These are phyloP conservation scores for Orcinus orca DNA, from an alignment of 2,113 vertebrate species.

Conservation along the genomic window DNA sequence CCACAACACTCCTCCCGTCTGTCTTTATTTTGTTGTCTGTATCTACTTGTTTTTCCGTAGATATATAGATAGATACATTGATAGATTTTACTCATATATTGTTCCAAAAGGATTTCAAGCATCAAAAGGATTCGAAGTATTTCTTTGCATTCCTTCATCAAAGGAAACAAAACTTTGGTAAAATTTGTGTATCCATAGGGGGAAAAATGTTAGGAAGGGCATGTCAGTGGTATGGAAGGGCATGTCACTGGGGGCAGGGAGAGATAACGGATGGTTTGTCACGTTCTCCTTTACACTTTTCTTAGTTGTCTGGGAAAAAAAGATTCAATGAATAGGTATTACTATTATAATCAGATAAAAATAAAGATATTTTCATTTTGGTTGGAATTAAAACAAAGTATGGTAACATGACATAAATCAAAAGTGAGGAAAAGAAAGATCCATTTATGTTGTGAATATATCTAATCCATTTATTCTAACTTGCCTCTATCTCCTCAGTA, in stretches of 20 bases:
- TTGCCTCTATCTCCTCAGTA: not conserved
- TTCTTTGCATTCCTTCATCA: not conserved
- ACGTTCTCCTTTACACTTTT: constrained; percentile 19
- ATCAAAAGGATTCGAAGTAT: too few relatives aligned
- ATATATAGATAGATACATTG: not conserved
- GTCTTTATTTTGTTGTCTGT: constrained; percentile 10
- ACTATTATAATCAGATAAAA: constrained; percentile 17
- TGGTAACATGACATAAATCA: not conserved
- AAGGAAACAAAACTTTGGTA: constrained; percentile 4
- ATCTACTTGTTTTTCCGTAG: constrained; percentile 24
- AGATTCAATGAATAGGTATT: not conserved
- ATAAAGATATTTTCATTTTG: constrained; percentile 9
- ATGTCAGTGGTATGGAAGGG: not conserved
- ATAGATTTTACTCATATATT: not conserved
- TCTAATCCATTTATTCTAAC: not conserved
- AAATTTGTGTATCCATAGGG: not conserved
- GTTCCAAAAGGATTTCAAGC: constrained; percentile 40
- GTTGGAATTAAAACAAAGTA: constrained; percentile 27
- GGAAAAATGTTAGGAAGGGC: not conserved
- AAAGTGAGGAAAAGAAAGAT: constrained; percentile 11
- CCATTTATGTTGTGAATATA: not conserved
- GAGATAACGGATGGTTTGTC: not conserved
- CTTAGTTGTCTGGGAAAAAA: constrained; percentile 3
- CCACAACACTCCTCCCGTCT: not conserved
- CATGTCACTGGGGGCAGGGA: not conserved